Evolutionary conservation across 2,888 invertebrate species (phyloP), one percentile per base, ranked within the genome.

Genomic region (Crioceris asparagi): DNA sequence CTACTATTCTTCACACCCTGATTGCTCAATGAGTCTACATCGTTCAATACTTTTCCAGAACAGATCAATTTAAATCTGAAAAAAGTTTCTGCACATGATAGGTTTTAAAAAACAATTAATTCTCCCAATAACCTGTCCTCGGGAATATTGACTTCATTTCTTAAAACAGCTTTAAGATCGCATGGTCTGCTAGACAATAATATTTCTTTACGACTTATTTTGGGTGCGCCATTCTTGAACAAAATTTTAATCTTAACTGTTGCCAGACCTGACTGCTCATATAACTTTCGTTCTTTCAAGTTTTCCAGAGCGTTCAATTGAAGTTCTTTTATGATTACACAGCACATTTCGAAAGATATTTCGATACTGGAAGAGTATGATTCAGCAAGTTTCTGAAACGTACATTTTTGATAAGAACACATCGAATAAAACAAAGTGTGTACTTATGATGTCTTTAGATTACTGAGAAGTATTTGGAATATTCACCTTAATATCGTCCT

Each of bases 221-320:
- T 64, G 0, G 74, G 67, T 25, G 68, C 69, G 36, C 68, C 66
- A 7, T 71, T 68, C 1, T 71, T 67, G 35, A 69, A 60, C 0
- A 75, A 71, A 2, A 79, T 69, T 47, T 79, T 77, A 1, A 87
- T 67, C 56, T 78, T 75, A 16, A 88, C 62, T 0, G 82, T 79
- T 0, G 86, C 85, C 35, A 79, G 53, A 1, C 86, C 85, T 0
- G 79, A 80, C 49, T 76, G 72, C 43, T 75, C 72, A 50, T 75
- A 86, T 39, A 74, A 72, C 3, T 73, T 74, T 43, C 79, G 72
- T 16, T 83, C 78, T 41, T 76, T 77, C 10, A 83, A 67, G 49
- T 83, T 77, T 36, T 83, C 77, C 2, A 86, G 53, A 0, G 87
- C 81, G 59, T 79, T 78, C 3, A 64, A 54, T 55, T 84, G 79